Evolutionary conservation across 2,113 vertebrate genomes (phyloP).

Genomic region (Elaphurus davidianus): DNA sequence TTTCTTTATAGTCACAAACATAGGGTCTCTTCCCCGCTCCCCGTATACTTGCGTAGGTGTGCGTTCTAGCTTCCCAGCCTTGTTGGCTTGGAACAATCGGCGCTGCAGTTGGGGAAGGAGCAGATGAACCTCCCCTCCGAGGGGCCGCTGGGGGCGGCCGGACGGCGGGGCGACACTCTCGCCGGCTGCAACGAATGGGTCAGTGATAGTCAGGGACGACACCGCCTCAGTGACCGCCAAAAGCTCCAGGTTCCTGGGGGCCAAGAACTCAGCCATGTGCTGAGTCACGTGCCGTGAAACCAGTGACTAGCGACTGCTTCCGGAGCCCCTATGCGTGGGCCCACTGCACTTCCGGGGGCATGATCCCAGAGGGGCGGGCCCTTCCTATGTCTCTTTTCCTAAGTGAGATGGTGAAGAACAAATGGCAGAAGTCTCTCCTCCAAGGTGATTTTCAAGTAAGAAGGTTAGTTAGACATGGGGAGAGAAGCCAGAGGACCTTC

Average conservation of each 20-base stretch:
- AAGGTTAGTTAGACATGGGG: neutral
- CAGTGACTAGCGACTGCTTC: accelerated
- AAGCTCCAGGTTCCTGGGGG: neutral
- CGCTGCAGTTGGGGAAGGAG: conserved; percentile 87
- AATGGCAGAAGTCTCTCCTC: neutral
- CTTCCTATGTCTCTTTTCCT: neutral
- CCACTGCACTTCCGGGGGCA: neutral
- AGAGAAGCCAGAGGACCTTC: neutral
- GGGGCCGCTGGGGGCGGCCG: neutral
- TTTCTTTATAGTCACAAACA: conserved; percentile 78
- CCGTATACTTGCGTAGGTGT: conserved; percentile 92
- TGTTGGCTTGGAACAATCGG: conserved; percentile 81
- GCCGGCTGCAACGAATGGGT: neutral
- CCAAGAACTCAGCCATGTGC: neutral
- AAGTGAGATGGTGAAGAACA: neutral
- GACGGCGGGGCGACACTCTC: neutral
- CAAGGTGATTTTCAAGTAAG: neutral
- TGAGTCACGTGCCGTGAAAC: neutral
- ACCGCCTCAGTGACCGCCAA: neutral
- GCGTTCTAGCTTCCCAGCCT: conserved; percentile 89
- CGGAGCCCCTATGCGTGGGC: accelerated
- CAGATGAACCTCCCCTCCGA: conserved; percentile 82
- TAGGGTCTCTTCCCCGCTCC: conserved; percentile 87
- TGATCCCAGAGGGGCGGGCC: accelerated
- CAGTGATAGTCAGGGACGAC: neutral